Percentiles rank a stretch among this genome's conserved stretches.
Conservation (phyloP, 1,140 invertebrate species). For the Drosophila seguyi region DNA sequence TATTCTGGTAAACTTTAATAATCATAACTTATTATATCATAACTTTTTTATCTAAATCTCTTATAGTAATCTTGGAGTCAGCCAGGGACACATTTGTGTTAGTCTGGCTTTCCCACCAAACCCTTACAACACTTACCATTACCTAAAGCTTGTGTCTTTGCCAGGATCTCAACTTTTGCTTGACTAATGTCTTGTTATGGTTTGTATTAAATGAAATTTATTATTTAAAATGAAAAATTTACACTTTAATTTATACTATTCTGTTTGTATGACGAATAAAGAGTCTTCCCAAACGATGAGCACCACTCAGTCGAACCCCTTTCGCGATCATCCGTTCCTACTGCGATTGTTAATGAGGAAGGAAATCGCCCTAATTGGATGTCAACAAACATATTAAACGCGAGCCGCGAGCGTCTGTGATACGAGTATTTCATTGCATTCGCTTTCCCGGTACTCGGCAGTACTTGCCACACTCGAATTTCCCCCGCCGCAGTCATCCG, state of each 20-base stretch:
- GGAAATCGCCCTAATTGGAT: constrained; percentile 83
- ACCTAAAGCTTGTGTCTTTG: background rate
- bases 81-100: background rate
- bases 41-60: background rate
- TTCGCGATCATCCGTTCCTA: constrained; percentile 23
- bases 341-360: constrained; percentile 79
- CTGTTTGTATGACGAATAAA: background rate
- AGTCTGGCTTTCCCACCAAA: background rate
- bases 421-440: constrained; percentile 57
- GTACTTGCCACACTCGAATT: constrained; percentile 24
- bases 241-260: background rate
- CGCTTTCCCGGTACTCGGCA: constrained; percentile 37
- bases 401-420: constrained; percentile 50
- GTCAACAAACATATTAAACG: constrained; percentile 82
- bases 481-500: constrained; percentile 8
- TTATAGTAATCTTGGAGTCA: background rate
- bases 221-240: too few relatives aligned
- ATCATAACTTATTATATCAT: background rate
- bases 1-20: background rate
- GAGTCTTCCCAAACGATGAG: background rate
- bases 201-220: background rate
- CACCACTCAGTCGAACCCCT: constrained; percentile 12
- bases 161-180: background rate
- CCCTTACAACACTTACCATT: too few relatives aligned
- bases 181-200: background rate